Evolutionary conservation across 2,888 invertebrate species (phyloP).

Genomic region (Drosophila niveifrons): DNA sequence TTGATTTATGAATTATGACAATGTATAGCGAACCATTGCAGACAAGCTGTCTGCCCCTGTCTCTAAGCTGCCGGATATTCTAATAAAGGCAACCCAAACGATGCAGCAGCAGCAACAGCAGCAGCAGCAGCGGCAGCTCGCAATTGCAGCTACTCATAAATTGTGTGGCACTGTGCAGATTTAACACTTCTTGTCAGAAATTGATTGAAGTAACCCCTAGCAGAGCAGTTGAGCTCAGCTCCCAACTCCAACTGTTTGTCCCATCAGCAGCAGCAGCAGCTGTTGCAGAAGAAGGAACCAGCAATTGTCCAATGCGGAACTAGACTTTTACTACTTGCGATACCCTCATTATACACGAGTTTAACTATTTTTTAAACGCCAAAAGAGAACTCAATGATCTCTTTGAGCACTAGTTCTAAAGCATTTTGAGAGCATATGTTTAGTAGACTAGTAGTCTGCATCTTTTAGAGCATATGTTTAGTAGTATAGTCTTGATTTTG

Average conservation of each 20-base stretch:
- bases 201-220: constrained; percentile 82
- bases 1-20: constrained; percentile 83
- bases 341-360: constrained; percentile 11
- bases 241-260: constrained; percentile 10
- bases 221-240: constrained; percentile 61
- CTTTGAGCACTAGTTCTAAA: no score
- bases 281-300: constrained; percentile 72
- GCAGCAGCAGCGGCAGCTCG: constrained; percentile 32
- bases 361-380: neutral
- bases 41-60: constrained; percentile 62
- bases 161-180: constrained; percentile 74
- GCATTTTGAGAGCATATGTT: no score
- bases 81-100: constrained; percentile 68
- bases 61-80: constrained; percentile 82
- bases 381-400: no score
- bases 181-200: constrained; percentile 85
- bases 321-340: constrained; percentile 47
- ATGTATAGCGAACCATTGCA: constrained; percentile 61
- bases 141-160: constrained; percentile 54
- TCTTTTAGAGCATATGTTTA: no score
- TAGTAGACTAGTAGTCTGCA: no score
- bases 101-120: constrained; percentile 24
- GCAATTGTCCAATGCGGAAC: constrained; percentile 80
- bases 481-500: no score
- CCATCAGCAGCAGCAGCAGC: constrained; percentile 21